Base-by-base conservation (phyloP, 2,113 vertebrate species). In the Mixornis gularis region DNA sequence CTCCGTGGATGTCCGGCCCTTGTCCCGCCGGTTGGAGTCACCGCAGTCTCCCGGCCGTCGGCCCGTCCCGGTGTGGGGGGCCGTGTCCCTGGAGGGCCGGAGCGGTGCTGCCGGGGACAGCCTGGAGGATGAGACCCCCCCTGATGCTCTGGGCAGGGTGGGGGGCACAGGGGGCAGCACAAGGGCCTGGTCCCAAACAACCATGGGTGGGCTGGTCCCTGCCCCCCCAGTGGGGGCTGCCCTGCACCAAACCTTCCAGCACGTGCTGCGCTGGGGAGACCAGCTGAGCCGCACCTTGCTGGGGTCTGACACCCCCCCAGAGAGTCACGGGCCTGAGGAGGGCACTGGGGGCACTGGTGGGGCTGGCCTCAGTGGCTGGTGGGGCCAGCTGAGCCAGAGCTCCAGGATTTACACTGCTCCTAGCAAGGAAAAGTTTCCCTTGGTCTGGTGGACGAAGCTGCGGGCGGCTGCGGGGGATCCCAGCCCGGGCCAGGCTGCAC, bases 191-290 rank as follows among this genome's bases (percentile, higher is more conserved):
- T 14, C 26, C 65, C 71, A 26, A 7, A 24, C 17, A 0, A 6
- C 65, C 6, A 2, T 5, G 6, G 89, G 70, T 58, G 68, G 97
- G 95, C 79, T 96, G 94, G 26, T 97, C 27, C 55, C 96, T 25
- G 6, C 73, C 9, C 92, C 97, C 25, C 97, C 98, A 32, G 97
- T 98, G 1, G 98, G 98, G 58, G 97, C 98, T 40, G 97, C 97
- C 34, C 97, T 99, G 87, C 99, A 98, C 84, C 98, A 99, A 94
- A 98, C 98, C 3, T 95, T 98, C 85, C 98, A 98, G n/a, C 98
- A 98, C 0, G 49, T 99, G 53, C 86, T 98, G 93, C 98, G 97
- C 29, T 98, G 98, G 98, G 98, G 99, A 0, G 98, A 97, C 10
- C 96, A 97, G 70, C 96, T 99, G 72, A 96, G 98, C 29, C 98